Evolutionary conservation across 2,797 vertebrate species (phyloP).

Genomic region (Pyrocephalus nanus): DNA sequence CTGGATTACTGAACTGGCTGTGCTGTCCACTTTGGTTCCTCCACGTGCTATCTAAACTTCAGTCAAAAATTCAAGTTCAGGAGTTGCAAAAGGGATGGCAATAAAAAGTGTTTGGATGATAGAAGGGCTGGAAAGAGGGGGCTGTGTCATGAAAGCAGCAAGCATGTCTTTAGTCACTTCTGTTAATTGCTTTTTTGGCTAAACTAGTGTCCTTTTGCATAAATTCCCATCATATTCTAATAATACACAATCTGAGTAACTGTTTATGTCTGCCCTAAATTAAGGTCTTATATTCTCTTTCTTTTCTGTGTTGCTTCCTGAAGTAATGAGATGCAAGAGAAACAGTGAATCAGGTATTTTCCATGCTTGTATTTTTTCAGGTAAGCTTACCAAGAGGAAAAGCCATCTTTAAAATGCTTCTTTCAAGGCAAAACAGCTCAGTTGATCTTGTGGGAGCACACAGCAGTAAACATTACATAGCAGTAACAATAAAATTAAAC

Average conservation of each 20-base stretch:
- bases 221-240: neutral
- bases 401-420: neutral
- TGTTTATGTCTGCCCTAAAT: neutral
- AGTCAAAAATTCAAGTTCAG: neutral
- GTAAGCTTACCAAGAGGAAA: neutral
- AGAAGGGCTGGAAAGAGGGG: neutral
- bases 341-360: neutral
- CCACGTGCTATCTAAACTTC: neutral
- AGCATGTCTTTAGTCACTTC: neutral
- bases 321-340: neutral
- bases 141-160: neutral
- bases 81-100: neutral
- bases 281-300: neutral
- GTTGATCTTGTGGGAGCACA: neutral
- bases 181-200: conserved; percentile 29
- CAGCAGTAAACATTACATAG: neutral
- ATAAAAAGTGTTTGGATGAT: neutral
- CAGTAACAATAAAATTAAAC: neutral
- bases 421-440: neutral
- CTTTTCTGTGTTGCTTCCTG: neutral
- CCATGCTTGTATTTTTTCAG: neutral
- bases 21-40: neutral
- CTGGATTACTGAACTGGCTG: neutral
- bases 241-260: neutral
- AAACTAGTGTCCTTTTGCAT: neutral